phyloP scores from a whole-genome alignment of 1,140 invertebrate species.

The Lepeophtheirus salmonis region DNA sequence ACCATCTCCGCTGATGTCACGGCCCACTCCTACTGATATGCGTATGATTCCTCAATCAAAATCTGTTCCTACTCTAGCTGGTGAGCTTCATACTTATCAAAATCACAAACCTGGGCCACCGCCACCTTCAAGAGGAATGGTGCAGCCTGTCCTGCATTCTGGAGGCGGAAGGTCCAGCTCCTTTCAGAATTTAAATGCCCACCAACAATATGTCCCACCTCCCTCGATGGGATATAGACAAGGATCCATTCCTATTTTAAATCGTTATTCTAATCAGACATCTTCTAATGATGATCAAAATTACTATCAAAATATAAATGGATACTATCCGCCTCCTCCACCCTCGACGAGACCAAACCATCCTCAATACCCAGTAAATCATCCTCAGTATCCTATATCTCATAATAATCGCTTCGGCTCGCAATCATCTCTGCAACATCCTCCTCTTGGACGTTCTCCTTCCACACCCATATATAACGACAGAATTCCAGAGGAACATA shows the following conservation, averaged over 20 bases:
- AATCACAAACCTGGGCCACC: neutral
- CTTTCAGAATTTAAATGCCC: neutral
- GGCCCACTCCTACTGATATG: neutral
- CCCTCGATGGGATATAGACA: neutral
- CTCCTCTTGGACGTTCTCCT: neutral
- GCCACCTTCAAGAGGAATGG: neutral
- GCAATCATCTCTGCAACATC: neutral
- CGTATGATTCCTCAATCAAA: neutral
- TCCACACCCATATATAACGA: constrained; percentile 4
- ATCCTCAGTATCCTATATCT: neutral
- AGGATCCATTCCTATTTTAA: neutral
- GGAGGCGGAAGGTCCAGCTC: neutral
- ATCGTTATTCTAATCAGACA: neutral
- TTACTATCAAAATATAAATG: constrained; percentile 6
- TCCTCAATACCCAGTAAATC: neutral
- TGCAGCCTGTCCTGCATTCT: neutral
- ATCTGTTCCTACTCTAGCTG: neutral
- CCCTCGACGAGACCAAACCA: neutral
- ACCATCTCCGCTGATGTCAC: constrained; percentile 55
- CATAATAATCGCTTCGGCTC: neutral
- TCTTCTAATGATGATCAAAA: neutral
- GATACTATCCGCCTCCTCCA: neutral
- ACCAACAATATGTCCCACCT: too few species aligned
- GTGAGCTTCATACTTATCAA: neutral
- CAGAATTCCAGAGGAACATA: neutral